phyloP scores from a whole-genome alignment of 2,113 vertebrate species.

The Ginglymostoma cirratum region DNA sequence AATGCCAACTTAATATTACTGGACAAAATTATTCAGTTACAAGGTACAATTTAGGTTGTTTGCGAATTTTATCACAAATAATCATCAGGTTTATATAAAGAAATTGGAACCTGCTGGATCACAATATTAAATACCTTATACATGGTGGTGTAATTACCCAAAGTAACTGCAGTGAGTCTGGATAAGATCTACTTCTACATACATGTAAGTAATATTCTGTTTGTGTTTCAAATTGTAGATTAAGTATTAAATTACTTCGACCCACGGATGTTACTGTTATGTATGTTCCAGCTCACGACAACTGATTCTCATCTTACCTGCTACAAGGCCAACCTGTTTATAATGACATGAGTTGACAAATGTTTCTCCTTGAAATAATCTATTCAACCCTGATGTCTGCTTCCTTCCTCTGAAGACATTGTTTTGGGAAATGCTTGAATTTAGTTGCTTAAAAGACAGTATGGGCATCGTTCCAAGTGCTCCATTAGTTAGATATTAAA shows the following conservation, averaged over 20 bases:
- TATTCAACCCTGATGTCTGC: neutral
- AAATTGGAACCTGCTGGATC: neutral
- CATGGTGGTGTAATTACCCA: neutral
- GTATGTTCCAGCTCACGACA: neutral
- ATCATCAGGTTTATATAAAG: neutral
- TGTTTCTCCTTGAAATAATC: constrained; percentile 16
- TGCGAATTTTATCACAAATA: neutral
- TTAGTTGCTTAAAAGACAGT: neutral
- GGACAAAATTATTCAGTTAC: neutral
- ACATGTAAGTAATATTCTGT: neutral
- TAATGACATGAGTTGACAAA: constrained; percentile 7
- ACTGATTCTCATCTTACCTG: neutral
- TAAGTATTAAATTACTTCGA: neutral
- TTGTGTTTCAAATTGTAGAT: neutral
- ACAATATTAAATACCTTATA: neutral
- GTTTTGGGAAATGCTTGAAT: neutral
- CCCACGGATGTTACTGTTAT: neutral
- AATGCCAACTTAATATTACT: neutral
- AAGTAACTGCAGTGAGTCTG: neutral
- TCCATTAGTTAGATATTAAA: constrained; percentile 6
- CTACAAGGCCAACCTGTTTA: neutral
- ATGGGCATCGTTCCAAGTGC: neutral
- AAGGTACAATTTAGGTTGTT: neutral
- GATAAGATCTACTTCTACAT: neutral
- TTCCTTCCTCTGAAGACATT: neutral